phyloP scores from a whole-genome alignment of 2,888 invertebrate species.

The Drosophila limbata region DNA sequence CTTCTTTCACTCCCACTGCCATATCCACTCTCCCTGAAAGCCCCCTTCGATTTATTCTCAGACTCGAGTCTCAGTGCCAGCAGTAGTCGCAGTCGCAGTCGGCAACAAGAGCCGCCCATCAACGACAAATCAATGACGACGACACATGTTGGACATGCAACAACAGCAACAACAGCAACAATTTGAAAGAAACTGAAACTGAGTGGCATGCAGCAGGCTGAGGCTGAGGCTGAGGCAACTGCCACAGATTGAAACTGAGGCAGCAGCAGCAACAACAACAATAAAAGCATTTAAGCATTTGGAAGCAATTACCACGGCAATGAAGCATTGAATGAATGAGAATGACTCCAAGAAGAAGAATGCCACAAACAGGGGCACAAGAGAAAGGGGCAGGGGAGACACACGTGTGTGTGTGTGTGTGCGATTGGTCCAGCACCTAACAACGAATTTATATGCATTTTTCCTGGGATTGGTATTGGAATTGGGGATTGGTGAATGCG shows the following conservation, averaged over 20 bases:
- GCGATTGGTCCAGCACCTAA: conserved; percentile 29
- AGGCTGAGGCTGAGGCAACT: conserved; percentile 33
- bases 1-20: neutral
- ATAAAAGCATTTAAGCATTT: conserved; percentile 80
- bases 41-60: neutral
- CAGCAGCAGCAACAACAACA: conserved; percentile 33
- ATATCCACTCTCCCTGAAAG: too few relatives aligned
- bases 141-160: conserved; percentile 80
- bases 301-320: conserved; percentile 82
- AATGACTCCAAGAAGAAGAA: conserved; percentile 14
- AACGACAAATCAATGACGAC: conserved; percentile 80
- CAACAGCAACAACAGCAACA: conserved; percentile 51
- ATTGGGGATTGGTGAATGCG: too few relatives aligned
- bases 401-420: conserved; percentile 25
- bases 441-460: conserved; percentile 72
- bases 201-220: conserved; percentile 45
- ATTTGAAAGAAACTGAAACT: conserved; percentile 57
- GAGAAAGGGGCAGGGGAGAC: neutral
- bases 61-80: conserved; percentile 5
- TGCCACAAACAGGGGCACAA: conserved; percentile 1
- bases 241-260: conserved; percentile 39
- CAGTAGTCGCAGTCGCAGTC: conserved; percentile 13
- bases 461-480: conserved; percentile 50
- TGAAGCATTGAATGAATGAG: conserved; percentile 76
- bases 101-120: conserved; percentile 67